Percentiles rank a stretch among this genome's conserved stretches.
These are phyloP conservation scores for Syrmaticus mikado DNA, from an alignment of 2,113 vertebrate genomes.

Conservation along the genomic window DNA sequence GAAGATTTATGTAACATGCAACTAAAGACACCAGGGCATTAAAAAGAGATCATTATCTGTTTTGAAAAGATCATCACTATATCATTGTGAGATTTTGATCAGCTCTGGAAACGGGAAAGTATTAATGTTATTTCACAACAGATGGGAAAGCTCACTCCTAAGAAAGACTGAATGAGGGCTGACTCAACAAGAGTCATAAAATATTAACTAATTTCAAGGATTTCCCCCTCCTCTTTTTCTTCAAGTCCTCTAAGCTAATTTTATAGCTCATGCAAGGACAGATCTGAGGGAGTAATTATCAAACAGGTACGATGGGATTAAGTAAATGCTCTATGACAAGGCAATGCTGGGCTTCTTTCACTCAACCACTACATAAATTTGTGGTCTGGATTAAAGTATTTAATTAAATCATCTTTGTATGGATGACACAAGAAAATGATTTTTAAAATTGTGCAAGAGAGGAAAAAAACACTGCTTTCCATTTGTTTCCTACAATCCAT, in stretches of 20 bases:
- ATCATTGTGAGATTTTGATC: constrained; percentile 21
- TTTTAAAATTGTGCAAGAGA: constrained; percentile 30
- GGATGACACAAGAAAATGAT: constrained; percentile 56
- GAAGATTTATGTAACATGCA: constrained; percentile 18
- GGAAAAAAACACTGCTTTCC: background rate
- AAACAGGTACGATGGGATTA: constrained; percentile 53
- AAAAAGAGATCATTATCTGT: constrained; percentile 33
- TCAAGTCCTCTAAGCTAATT: constrained; percentile 57
- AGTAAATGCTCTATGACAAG: constrained; percentile 41
- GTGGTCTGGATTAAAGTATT: constrained; percentile 68
- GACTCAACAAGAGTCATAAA: constrained; percentile 33
- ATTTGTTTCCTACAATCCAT: constrained; percentile 20
- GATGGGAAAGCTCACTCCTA: background rate
- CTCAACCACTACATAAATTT: constrained; percentile 50
- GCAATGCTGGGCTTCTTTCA: constrained; percentile 34
- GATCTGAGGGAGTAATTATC: constrained; percentile 65
- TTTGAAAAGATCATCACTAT: background rate
- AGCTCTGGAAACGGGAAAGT: background rate
- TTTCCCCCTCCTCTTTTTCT: background rate
- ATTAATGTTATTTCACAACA: background rate
- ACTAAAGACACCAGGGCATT: constrained; percentile 21
- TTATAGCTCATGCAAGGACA: constrained; percentile 41
- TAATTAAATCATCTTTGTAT: constrained; percentile 66
- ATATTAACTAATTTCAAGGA: constrained; percentile 20
- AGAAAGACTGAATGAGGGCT: background rate